Conservation (phyloP, 2,797 vertebrate species). For the Gorsachius magnificus region DNA sequence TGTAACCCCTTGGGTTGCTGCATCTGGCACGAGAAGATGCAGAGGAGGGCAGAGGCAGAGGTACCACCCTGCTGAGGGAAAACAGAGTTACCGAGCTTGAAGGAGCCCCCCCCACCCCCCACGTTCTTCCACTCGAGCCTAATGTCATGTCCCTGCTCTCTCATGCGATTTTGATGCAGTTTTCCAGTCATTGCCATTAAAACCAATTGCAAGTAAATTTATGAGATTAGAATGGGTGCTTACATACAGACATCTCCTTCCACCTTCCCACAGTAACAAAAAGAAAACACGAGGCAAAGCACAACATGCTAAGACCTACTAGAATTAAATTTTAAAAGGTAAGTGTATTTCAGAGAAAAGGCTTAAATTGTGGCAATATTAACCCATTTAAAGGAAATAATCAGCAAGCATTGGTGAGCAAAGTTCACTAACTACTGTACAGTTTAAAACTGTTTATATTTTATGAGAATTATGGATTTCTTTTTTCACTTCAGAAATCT, state of each 20-base stretch:
- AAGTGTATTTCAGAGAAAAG: background rate
- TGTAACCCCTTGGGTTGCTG: background rate
- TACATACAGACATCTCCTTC: background rate
- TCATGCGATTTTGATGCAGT: fast-evolving
- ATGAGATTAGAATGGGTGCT: background rate
- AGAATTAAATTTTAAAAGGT: background rate
- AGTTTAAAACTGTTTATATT: background rate
- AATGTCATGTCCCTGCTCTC: background rate
- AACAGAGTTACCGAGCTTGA: background rate
- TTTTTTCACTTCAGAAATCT: background rate
- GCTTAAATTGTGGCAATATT: background rate
- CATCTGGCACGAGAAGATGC: background rate
- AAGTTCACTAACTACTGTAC: background rate
- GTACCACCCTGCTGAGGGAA: background rate
- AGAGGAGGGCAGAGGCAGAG: background rate
- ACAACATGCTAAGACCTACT: background rate
- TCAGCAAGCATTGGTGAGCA: background rate
- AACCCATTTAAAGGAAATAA: background rate
- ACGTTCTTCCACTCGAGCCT: fast-evolving
- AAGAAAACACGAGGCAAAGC: background rate
- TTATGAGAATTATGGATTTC: background rate
- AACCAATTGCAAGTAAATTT: background rate
- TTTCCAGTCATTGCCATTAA: background rate
- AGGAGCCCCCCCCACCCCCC: background rate
- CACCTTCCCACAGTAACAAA: background rate